Base-by-base conservation (phyloP, 1,140 invertebrate species). In the Coenobita brevimanus region DNA sequence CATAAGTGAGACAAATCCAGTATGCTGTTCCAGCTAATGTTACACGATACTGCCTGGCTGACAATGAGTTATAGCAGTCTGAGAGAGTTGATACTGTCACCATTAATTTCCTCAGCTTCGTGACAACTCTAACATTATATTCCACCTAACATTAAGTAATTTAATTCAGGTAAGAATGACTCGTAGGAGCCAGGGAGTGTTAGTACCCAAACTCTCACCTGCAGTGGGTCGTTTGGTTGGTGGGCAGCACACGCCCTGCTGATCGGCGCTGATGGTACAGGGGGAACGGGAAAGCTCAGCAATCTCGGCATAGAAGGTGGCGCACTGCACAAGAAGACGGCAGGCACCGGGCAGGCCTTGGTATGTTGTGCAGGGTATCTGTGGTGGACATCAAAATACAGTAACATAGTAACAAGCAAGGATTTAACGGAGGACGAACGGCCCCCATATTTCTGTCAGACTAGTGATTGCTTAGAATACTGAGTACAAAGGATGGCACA, bases 281-380 rank as follows among this genome's bases (percentile, higher is more conserved):
- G 93, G 93, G 64, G 92, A 92, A 81, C 92, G 92, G 54, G 92
- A 91, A 6, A 94, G 82, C 80, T 92, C 91, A 0, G 93, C 92
- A 36, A 94, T 91, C 89, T 93, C 93, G 0, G 93, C 92, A 89
- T 93, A 94, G 89, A 93, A 93, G 10, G 92, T 92, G 27, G 93
- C 91, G 89, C 93, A 94, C 81, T 92, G 92, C 30, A 92, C 92
- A 10, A 94, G 90, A 6, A 92, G 92, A 38, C 92, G 91, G 79
- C 93, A 94, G 6, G 90, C 80, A 36, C 93, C 93, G 0, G 86
- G 33, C 41, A 88, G 24, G 15, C 89, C 82, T 33, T 82, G 57
- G 41, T 90, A 86, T 2, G 90, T 90, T 8, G 33, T 86, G 83
- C 91, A 91, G 24, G 71, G 89, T 30, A 88, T 69, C 79, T 90